Evolutionary conservation across 2,888 invertebrate genomes (phyloP), one percentile per base, ranked within the genome.

Genomic region (Amphipyra tragopoginis): DNA sequence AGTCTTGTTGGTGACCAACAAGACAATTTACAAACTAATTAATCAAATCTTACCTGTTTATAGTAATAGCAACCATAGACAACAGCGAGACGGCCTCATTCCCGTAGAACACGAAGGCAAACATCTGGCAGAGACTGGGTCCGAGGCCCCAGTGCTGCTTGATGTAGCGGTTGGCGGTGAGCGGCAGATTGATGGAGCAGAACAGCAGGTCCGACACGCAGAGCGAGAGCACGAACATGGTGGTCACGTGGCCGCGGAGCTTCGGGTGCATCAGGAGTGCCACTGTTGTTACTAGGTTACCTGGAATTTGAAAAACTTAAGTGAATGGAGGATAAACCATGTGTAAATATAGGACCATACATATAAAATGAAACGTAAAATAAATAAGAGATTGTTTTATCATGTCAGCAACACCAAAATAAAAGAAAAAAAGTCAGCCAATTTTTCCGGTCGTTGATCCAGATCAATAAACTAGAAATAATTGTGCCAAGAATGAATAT

Each of bases 21-120:
- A 21, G 21, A 2, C 21, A 21, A 21, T 21, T 21, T 21, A 3
- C 21, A 21, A 9, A 9, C 36, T 10, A 10, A 9, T 7, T 5
- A 10, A 10, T 7, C 0, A 11, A 34, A 56, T 80, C 92, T 93
- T 84, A 98, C 97, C 98, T 97, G 92, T 98, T 98, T 63, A 98
- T 92, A 34, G 98, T 98, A 74, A 98, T 98, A 74, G 98, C 98
- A 53, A 98, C 98, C 97, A 98, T 98, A 82, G 97, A 98, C 68
- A 98, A 95, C 39, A 98, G 92, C 0, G 98, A 98, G 4, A 98
- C 97, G 0, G 98, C 98, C 53, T 98, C 98, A 87, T 98, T 98
- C 63, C 98, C 98, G 85, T 98, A 98, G 92, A 98, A 98, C 77
- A 98, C 96, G 76, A 98, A 97, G 0, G 98, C 98, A 92, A 98